Evolutionary conservation across 1,140 invertebrate species (phyloP).

Genomic region (Drosophila tsacasi): DNA sequence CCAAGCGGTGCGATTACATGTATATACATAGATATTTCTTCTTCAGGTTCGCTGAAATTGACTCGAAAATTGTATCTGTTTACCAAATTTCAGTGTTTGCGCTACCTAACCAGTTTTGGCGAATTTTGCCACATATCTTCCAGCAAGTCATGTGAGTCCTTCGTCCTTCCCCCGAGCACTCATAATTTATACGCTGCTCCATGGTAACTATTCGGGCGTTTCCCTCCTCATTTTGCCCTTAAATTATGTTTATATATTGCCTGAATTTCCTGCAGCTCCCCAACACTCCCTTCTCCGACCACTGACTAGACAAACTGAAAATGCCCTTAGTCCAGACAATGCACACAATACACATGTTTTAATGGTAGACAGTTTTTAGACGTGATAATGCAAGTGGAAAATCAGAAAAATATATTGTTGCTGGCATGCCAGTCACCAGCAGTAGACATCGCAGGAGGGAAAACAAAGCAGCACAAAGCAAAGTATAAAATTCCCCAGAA

Average conservation of each 20-base stretch:
- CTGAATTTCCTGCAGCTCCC: constrained; percentile 10
- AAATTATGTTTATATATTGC: constrained; percentile 63
- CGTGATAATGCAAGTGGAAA: constrained; percentile 76
- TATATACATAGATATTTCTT: not conserved
- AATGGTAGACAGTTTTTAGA: constrained; percentile 73
- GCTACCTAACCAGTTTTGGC: constrained; percentile 13
- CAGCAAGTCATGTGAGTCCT: constrained; percentile 6
- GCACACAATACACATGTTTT: constrained; percentile 59
- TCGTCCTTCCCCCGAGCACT: constrained; percentile 10
- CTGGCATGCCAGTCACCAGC: constrained; percentile 37
- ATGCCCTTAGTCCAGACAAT: constrained; percentile 35
- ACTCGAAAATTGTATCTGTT: constrained; percentile 31
- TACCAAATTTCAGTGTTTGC: constrained; percentile 17
- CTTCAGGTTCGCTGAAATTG: constrained; percentile 1
- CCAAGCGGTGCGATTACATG: not conserved
- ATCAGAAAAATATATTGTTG: constrained; percentile 68
- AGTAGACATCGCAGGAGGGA: constrained; percentile 23
- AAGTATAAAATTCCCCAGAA: constrained; percentile 9
- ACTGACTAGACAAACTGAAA: constrained; percentile 23
- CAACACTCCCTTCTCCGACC: not conserved
- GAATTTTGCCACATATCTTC: constrained; percentile 30
- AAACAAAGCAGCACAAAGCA: constrained; percentile 37
- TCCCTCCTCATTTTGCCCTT: constrained; percentile 21
- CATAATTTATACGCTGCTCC: constrained; percentile 46
- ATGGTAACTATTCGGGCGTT: constrained; percentile 14